Evolutionary conservation across 2,113 vertebrate species (phyloP), one percentile per base, ranked within the genome.

Genomic region (Conger conger): DNA sequence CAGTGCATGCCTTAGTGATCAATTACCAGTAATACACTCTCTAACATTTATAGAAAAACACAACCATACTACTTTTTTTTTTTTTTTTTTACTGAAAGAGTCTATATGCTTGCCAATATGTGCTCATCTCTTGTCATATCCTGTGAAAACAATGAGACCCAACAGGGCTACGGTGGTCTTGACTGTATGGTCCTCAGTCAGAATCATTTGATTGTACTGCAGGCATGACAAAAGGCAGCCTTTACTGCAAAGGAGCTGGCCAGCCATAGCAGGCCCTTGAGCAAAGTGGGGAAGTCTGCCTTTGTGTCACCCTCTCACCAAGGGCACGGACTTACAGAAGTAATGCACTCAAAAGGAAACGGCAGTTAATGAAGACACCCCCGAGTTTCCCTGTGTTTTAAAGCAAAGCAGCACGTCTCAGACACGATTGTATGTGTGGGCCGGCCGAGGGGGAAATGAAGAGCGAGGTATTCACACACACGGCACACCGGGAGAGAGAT

Each of bases 401-500:
- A 63, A 63, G 9, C 38, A 20, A 53, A 79, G 83, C 50, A 23
- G 42, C 33, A 27, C 45, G 53, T 53, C 57, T 79, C 13, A 79
- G 45, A 80, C 36, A 23, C 53, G 50, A 53, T 38, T 84, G 76
- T 40, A 79, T 13, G n/a, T 84, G 83, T 15, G 13, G 76, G 68
- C n/a, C 6, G n/a, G 68, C n/a, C 5, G 6, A 1, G 15, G 27
- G 68, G 68, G 68, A 40, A 30, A n/a, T 73, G 6, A 84, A 88
- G 85, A 85, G 86, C 83, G 90, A 83, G 80, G 86, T 88, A 87
- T 83, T 86, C 85, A 91, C 87, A 88, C 86, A 87, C 2, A 80
- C 36, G 42, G 50, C 50, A 79, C 45, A 50, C 17, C 76, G 33
- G 13, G 30, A 76, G 35, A n/a, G 57, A 54, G 27, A 77, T 7